Conservation (phyloP, 1,140 invertebrate species). For the Drosophila paulistorum region DNA sequence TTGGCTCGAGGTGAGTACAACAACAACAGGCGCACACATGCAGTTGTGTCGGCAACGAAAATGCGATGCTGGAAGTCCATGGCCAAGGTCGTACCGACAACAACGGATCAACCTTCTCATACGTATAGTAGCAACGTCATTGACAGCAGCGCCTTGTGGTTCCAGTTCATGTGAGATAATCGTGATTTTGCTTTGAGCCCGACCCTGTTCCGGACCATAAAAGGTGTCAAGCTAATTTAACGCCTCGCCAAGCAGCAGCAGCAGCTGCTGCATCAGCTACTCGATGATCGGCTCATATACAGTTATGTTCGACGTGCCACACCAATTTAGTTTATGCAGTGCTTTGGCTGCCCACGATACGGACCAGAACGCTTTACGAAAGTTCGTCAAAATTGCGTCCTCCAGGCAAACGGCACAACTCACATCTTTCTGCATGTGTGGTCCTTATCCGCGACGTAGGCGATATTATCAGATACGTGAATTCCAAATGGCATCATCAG, state of each 20-base stretch:
- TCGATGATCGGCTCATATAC: conserved; percentile 32
- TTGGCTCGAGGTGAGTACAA: conserved; percentile 87
- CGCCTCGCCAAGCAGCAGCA: conserved; percentile 39
- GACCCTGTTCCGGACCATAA: conserved; percentile 51
- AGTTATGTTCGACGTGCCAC: conserved; percentile 11
- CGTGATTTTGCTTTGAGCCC: conserved; percentile 36
- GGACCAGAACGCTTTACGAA: conserved; percentile 20
- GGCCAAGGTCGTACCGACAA: conserved; percentile 4
- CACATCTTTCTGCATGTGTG: conserved; percentile 79
- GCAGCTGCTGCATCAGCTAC: neutral
- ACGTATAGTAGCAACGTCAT: conserved; percentile 24
- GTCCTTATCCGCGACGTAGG: conserved; percentile 63
- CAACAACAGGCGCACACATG: neutral
- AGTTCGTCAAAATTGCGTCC: conserved; percentile 75
- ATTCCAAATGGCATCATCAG: conserved; percentile 77
- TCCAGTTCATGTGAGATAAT: conserved; percentile 57
- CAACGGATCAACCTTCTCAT: neutral
- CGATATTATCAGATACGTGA: conserved; percentile 77
- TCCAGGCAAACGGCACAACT: conserved; percentile 58
- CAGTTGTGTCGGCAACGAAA: conserved; percentile 44
- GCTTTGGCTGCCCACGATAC: conserved; percentile 35
- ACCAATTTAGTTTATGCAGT: conserved; percentile 45
- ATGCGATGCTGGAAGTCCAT: conserved; percentile 46
- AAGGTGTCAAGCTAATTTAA: conserved; percentile 58
- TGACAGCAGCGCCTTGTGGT: conserved; percentile 68